phyloP scores from a whole-genome alignment of 1,140 invertebrate genomes.

The Capitella teleta region DNA sequence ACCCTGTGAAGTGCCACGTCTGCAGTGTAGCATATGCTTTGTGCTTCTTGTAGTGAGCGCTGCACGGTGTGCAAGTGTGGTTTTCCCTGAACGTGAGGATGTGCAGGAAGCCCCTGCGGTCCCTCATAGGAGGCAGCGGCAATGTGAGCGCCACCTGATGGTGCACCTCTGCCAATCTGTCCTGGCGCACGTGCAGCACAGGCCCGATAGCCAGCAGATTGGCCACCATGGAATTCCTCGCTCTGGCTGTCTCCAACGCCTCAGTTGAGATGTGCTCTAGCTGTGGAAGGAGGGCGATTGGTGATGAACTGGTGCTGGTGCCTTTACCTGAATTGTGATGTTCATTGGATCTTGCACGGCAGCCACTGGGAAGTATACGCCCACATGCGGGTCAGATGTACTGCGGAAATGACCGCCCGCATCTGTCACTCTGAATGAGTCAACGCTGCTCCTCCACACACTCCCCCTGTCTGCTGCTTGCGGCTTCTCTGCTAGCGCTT shows the following conservation, averaged over 20 bases:
- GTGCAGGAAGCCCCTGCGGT: slow-evolving; percentile 22
- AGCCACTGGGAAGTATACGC: slow-evolving; percentile 23
- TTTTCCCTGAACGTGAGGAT: slow-evolving; percentile 27
- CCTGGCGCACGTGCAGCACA: slow-evolving; percentile 14
- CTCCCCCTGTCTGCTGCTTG: background rate
- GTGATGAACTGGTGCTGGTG: background rate
- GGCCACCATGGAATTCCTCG: slow-evolving; percentile 17
- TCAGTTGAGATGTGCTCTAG: background rate
- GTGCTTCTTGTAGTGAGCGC: slow-evolving; percentile 19
- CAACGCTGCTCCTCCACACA: slow-evolving; percentile 10
- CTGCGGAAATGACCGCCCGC: slow-evolving; percentile 27
- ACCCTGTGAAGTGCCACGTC: slow-evolving; percentile 30
- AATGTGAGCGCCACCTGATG: background rate
- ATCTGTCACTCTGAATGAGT: slow-evolving; percentile 27
- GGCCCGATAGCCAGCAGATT: slow-evolving; percentile 30
- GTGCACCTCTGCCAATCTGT: background rate
- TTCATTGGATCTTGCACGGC: slow-evolving; percentile 17
- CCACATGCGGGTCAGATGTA: slow-evolving; percentile 19
- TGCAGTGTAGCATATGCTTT: slow-evolving; percentile 23
- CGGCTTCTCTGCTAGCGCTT: background rate
- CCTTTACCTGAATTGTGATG: slow-evolving; percentile 26
- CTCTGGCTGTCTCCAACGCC: slow-evolving; percentile 15
- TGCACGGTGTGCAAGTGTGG: slow-evolving; percentile 28
- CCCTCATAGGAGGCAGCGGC: slow-evolving; percentile 13
- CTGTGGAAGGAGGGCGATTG: background rate